These are phyloP conservation scores for Chlorodrepanis virens DNA, from an alignment of 2,113 vertebrate species.

Conservation along the genomic window DNA sequence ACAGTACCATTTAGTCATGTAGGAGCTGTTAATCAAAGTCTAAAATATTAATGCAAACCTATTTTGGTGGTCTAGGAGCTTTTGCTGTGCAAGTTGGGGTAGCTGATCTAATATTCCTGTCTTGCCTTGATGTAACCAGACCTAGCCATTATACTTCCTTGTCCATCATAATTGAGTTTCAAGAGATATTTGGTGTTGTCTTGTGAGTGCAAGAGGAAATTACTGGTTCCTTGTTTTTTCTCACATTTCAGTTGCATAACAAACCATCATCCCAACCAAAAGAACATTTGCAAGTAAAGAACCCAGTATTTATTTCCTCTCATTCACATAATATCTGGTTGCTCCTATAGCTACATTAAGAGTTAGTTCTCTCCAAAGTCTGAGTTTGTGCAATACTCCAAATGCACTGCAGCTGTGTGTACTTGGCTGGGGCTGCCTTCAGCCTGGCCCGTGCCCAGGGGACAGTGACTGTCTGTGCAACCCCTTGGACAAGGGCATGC, in stretches of 20 bases:
- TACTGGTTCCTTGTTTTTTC: neutral
- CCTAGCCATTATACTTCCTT: neutral
- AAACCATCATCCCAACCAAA: neutral
- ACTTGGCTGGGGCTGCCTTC: neutral
- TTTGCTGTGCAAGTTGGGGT: neutral
- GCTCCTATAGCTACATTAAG: neutral
- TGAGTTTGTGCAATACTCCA: neutral
- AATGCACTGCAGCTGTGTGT: neutral
- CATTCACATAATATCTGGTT: neutral
- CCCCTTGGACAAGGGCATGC: neutral
- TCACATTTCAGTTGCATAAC: neutral
- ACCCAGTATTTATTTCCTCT: neutral
- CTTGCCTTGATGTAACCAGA: neutral
- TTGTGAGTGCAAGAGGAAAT: neutral
- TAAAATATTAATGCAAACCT: neutral
- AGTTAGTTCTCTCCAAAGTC: neutral
- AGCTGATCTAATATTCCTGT: neutral
- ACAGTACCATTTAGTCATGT: neutral
- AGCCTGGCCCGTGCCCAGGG: neutral
- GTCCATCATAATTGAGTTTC: neutral
- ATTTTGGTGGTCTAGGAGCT: neutral
- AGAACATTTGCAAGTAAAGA: neutral
- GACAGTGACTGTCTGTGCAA: neutral
- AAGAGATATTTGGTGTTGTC: neutral
- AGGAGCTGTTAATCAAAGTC: neutral